These are phyloP conservation scores for Eira barbara DNA, from an alignment of 2,113 vertebrate genomes.

Conservation along the genomic window DNA sequence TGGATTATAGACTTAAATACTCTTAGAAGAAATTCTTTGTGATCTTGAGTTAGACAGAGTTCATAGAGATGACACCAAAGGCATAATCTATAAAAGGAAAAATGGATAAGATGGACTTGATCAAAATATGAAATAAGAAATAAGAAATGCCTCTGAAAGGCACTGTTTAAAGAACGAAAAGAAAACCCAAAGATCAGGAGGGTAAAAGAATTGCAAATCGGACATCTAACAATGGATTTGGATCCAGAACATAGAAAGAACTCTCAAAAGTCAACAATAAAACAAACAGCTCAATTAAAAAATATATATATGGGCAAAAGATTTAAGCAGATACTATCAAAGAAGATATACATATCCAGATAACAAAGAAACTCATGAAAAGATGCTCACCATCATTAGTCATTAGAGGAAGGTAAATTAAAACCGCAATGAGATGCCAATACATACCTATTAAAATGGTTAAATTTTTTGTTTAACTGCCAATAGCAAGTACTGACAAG, in stretches of 20 bases:
- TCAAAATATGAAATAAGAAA: background rate
- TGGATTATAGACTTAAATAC: background rate
- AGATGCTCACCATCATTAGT: background rate
- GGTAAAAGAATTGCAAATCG: background rate
- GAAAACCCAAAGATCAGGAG: background rate
- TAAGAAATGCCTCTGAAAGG: background rate
- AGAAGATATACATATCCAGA: background rate
- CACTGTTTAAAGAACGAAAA: background rate
- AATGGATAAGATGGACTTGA: background rate
- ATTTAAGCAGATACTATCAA: background rate
- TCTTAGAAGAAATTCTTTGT: background rate
- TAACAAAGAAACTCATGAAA: background rate
- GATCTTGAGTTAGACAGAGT: background rate
- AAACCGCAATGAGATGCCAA: background rate
- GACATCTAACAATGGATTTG: background rate
- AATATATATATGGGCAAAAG: background rate
- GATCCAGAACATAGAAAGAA: background rate
- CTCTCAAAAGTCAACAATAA: background rate
- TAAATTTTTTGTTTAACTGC: background rate
- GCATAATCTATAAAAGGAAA: background rate
- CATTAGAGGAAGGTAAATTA: background rate
- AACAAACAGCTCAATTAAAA: background rate
- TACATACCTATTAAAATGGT: background rate
- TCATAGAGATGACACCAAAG: background rate
- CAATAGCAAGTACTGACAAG: background rate